Conservation (phyloP, 2,888 invertebrate species). For the Blomia tropicalis region DNA sequence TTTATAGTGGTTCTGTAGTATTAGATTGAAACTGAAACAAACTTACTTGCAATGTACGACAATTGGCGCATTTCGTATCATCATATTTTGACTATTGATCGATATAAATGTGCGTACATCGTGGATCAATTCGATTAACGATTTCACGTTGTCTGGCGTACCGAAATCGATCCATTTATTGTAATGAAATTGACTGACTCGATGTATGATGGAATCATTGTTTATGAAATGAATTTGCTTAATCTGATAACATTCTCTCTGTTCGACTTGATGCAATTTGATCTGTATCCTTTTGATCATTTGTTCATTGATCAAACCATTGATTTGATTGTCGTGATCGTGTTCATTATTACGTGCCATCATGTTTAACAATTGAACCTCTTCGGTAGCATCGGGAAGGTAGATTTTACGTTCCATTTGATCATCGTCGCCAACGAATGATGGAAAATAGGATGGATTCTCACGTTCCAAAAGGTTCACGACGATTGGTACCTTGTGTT, state of each 20-base stretch:
- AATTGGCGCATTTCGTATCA: neutral
- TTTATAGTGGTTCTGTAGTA: neutral
- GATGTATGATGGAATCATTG: neutral
- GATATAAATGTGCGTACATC: neutral
- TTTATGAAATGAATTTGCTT: constrained; percentile 1
- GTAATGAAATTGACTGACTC: constrained; percentile 3
- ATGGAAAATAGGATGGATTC: constrained; percentile 1
- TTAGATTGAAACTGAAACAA: neutral
- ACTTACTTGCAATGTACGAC: constrained; percentile 5
- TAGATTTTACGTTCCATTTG: neutral
- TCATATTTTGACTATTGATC: neutral
- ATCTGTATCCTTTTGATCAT: neutral
- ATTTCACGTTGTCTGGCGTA: neutral
- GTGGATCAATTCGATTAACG: neutral
- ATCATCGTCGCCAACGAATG: neutral
- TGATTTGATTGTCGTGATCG: neutral
- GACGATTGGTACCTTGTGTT: neutral
- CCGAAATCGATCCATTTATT: constrained; percentile 8
- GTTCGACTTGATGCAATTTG: neutral
- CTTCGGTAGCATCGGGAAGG: neutral
- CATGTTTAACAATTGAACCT: neutral
- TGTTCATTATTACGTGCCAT: neutral
- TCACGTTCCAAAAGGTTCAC: constrained; percentile 7
- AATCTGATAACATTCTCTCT: neutral
- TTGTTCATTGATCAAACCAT: neutral